Conservation (phyloP, 2,888 invertebrate species). For the Rosalia funebris region DNA sequence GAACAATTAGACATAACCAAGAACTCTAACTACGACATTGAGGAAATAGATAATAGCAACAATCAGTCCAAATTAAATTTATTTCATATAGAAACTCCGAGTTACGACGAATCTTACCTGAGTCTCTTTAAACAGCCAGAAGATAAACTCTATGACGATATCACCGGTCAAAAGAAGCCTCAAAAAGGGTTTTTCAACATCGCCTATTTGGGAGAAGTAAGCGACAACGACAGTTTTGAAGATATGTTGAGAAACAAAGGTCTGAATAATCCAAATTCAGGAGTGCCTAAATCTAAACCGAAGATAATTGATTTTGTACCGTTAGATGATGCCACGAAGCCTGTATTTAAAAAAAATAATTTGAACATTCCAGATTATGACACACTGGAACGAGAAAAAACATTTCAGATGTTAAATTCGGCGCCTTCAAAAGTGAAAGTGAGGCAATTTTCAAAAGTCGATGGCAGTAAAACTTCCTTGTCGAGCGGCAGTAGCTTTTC, state of each 20-base stretch:
- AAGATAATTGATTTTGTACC: conserved; percentile 49
- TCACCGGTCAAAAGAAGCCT: conserved; percentile 36
- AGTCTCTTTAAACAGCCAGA: conserved; percentile 44
- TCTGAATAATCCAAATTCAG: conserved; percentile 1
- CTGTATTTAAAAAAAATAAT: conserved; percentile 38
- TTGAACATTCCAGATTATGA: conserved; percentile 36
- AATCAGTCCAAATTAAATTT: conserved; percentile 42
- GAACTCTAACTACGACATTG: conserved; percentile 30
- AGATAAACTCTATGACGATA: conserved; percentile 48
- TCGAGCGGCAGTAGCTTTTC: conserved; percentile 46
- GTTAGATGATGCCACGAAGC: conserved; percentile 43
- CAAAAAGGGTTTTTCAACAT: conserved; percentile 32
- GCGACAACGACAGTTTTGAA: conserved; percentile 36
- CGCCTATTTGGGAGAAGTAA: conserved; percentile 34
- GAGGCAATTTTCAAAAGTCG: conserved; percentile 3
- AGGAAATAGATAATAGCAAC: conserved; percentile 32
- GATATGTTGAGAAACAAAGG: neutral
- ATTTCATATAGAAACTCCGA: conserved; percentile 39
- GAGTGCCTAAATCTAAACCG: conserved; percentile 30
- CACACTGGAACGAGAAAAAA: conserved; percentile 49
- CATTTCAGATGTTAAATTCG: conserved; percentile 48
- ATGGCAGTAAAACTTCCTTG: neutral
- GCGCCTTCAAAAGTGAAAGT: conserved; percentile 27
- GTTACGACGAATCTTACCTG: conserved; percentile 41
- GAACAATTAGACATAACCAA: conserved; percentile 42